Base-by-base conservation (phyloP, 2,797 vertebrate species). In the Argyrosomus regius region DNA sequence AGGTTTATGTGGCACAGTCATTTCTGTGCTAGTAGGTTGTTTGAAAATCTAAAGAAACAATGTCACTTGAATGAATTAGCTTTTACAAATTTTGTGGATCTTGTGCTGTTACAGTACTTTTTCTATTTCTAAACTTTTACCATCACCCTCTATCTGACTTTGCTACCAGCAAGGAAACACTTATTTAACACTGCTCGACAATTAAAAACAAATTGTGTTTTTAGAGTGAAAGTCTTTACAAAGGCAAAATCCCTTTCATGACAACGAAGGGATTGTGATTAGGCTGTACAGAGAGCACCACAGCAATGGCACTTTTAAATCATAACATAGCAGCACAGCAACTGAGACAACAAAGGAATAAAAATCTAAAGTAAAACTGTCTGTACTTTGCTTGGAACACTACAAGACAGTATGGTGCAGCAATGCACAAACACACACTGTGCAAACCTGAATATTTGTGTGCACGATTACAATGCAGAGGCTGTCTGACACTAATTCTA, bases 91-190 rank as follows among this genome's bases (percentile, higher is more conserved):
- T 9, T 2, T 45, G 16, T 14, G 3, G 20, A 62, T 41, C 1
- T 2, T 10, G 57, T 16, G 28, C 22, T 17, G 22, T 68, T 13
- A 20, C 31, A 13, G 5, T 16, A 3, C 20, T 10, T 57, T 77
- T 43, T 57, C 67, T 10, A 9, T 65, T 39, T 48, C 48, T 7
- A 52, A 87, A 87, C 80, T 70, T 82, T 63, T 56, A 39, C 50
- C 24, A 3, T 39, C 70, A 45, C n/a, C 81, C 80, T 83, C 52
- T 45, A 65, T 74, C 66, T 76, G 84, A 88, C 87, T 88, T 90
- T 92, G 77, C 82, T 81, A 18, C n/a, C 68, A 82, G 86, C 81
- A 59, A 74, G 52, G 77, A 83, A 68, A 76, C 53, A 39, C 52
- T 22, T 24, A 52, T 77, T 65, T 54, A 72, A 82, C 53, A 26